Conservation (phyloP, 2,797 vertebrate species). For the Phyllotis vaccarum region DNA sequence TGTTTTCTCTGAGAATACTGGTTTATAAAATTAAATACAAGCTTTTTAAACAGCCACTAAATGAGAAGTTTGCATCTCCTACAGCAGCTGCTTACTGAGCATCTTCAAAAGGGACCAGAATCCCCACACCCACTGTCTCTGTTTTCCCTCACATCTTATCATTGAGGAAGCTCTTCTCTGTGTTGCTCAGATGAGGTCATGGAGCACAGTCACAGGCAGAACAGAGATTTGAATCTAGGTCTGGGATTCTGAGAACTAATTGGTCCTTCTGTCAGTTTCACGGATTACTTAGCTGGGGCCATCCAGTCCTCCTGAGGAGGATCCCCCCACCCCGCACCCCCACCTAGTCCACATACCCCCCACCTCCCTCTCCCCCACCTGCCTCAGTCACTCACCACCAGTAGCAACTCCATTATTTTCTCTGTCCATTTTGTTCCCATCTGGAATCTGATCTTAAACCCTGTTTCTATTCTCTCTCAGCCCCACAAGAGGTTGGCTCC, state of each 20-base stretch:
- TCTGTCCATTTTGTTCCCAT: not conserved
- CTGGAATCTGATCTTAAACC: not conserved
- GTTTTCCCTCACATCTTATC: not conserved
- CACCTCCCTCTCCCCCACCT: not conserved
- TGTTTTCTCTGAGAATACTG: slow-evolving; percentile 37
- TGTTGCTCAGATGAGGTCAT: not conserved
- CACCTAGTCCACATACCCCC: not conserved
- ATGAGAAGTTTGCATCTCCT: not conserved
- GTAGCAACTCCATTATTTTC: not conserved
- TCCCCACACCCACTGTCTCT: not conserved
- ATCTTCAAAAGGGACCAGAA: not conserved
- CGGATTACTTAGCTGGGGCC: not conserved
- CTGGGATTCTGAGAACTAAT: not conserved
- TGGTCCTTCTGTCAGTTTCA: not conserved
- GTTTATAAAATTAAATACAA: slow-evolving; percentile 42
- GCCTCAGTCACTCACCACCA: not conserved
- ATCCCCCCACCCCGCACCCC: not conserved
- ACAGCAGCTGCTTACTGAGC: not conserved
- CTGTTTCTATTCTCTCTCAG: not conserved
- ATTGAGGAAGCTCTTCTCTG: not conserved
- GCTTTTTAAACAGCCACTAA: not conserved
- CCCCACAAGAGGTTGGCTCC: not conserved
- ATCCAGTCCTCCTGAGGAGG: not conserved
- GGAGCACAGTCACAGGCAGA: not conserved
- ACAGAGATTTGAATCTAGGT: not conserved